Base-by-base conservation (phyloP, 2,888 invertebrate species). In the Polia nebulosa region DNA sequence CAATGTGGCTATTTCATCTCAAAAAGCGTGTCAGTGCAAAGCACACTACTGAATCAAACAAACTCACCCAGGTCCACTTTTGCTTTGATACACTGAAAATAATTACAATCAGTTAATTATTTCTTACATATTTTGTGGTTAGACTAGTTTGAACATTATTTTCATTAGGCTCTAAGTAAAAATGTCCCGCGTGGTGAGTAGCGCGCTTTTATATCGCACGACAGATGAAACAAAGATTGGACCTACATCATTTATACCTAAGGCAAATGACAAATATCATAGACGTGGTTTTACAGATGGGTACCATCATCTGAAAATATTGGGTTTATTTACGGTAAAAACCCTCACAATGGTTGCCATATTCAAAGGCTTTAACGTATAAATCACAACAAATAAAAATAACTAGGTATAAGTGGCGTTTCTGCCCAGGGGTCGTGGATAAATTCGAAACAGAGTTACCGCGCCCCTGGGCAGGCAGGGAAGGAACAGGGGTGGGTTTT, bases 51-150 rank as follows among this genome's bases (percentile, higher is more conserved):
- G 76, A 80, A 77, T 84, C 87, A 81, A 83, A 83, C 85, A 85
- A 80, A 95, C 95, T 94, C 91, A 95, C 95, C 95, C 92, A 90
- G 90, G 77, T 91, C 95, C 94, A 80, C 88, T 89, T 92, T 93
- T 94, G 92, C 89, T 92, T 89, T 94, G 94, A 93, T 93, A 91
- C 95, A 95, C 95, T 94, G 95, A 92, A 95, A 95, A 92, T 90
- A 93, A 94, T 85, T 70, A 91, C 87, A 85, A 85, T 66, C 74
- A 53, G 82, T 88, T 89, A 88, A 86, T 87, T 78, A 84, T 75
- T 29, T 78, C 36, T 72, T 71, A 58, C 41, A 53, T 64, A 76
- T 64, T 57, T 41, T 53, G 34, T 20, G 22, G 52, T 22, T 29
- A 62, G 8, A 17, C 20, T 59, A 53, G 20, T 45, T 51, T 55